Evolutionary conservation across 2,797 vertebrate species (phyloP).

Genomic region (Channallabes apus): DNA sequence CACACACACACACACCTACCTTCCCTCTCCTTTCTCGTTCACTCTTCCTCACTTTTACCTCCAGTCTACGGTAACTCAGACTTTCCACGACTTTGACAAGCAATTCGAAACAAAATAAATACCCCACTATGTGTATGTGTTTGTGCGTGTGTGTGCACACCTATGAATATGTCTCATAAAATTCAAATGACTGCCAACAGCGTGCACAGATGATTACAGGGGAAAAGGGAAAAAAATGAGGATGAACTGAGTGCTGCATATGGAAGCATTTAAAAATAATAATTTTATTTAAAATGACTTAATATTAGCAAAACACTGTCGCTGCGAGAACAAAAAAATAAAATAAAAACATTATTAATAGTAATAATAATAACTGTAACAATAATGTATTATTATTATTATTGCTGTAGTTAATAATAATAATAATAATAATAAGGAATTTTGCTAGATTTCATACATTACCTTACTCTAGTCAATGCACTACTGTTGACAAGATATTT

Average conservation of each 20-base stretch:
- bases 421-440: constrained; percentile 23
- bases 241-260: neutral
- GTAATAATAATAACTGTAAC: neutral
- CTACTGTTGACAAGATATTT: neutral
- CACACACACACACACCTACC: constrained; percentile 49
- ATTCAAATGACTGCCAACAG: neutral
- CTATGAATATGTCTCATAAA: neutral
- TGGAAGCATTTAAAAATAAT: neutral
- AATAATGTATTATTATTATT: neutral
- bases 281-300: constrained; percentile 3
- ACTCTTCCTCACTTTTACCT: constrained; percentile 17
- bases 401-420: neutral
- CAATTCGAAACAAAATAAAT: neutral
- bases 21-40: constrained; percentile 48
- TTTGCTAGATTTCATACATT: constrained; percentile 19
- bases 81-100: constrained; percentile 2
- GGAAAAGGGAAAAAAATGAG: neutral
- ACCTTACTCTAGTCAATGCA: neutral
- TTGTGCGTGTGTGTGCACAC: neutral
- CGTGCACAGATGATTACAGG: neutral
- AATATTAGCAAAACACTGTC: neutral
- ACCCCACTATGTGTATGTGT: neutral
- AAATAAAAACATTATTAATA: constrained; percentile 57
- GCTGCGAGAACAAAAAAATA: constrained; percentile 45
- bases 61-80: constrained; percentile 4